These are phyloP conservation scores for Dasysyrphus albostriatus DNA, from an alignment of 2,888 invertebrate genomes.

Conservation along the genomic window DNA sequence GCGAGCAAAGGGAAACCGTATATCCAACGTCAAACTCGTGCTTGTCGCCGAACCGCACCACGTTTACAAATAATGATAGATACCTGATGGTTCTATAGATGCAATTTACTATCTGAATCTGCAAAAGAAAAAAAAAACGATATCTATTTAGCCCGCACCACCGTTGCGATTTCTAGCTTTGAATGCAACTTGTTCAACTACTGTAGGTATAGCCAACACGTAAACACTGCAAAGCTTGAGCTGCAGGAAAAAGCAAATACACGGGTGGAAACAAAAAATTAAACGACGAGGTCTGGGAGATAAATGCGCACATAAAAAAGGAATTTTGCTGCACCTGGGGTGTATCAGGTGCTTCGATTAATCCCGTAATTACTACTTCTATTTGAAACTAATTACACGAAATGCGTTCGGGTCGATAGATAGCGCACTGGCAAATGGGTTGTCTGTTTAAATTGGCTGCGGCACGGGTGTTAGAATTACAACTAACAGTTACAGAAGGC, in stretches of 20 bases:
- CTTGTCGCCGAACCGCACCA: conserved; percentile 70
- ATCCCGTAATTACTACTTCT: conserved; percentile 75
- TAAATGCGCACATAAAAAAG: conserved; percentile 66
- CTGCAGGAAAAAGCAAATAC: conserved; percentile 58
- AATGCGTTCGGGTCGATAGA: conserved; percentile 67
- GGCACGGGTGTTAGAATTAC: conserved; percentile 41
- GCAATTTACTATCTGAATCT: conserved; percentile 66
- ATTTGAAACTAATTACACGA: conserved; percentile 75
- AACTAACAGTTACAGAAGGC: conserved; percentile 35
- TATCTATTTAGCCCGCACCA: conserved; percentile 47
- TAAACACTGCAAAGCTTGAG: conserved; percentile 44
- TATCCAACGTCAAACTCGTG: conserved; percentile 58
- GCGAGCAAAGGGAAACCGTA: conserved; percentile 11
- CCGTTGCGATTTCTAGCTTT: conserved; percentile 58
- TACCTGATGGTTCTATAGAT: conserved; percentile 41
- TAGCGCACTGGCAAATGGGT: conserved; percentile 29
- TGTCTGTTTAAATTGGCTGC: conserved; percentile 40
- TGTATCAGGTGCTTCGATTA: conserved; percentile 76
- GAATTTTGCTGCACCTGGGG: conserved; percentile 68
- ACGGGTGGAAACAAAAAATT: not conserved
- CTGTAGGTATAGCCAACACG: conserved; percentile 11
- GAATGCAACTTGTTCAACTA: conserved; percentile 15
- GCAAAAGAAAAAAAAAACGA: conserved; percentile 8
- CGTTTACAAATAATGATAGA: conserved; percentile 64
- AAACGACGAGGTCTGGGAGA: conserved; percentile 23